Base-by-base conservation (phyloP, 2,888 invertebrate species). In the Apeira syringaria region DNA sequence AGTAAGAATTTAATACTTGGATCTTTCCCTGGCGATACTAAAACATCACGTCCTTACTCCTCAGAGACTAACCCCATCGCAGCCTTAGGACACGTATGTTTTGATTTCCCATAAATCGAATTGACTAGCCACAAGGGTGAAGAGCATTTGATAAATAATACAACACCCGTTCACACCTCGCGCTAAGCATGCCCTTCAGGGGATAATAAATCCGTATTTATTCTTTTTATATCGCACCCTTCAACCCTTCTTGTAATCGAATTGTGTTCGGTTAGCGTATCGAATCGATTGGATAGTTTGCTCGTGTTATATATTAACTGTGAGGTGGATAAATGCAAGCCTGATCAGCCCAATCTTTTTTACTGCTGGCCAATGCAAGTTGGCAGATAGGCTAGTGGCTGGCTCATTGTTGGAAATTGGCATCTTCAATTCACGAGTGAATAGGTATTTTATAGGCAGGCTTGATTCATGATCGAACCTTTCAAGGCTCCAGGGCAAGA, bases 131-230 rank as follows among this genome's bases (percentile, higher is more conserved):
- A 74, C 83, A 81, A 71, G 79, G 68, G 74, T 66, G 61, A 59
- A 60, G 63, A 64, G 68, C 57, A 60, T 58, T 68, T 28, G 59
- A 82, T 87, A 82, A 89, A 89, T 88, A 88, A 83, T 83, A 79
- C 83, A 89, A 72, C 70, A 70, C 71, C 65, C 72, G 80, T 87
- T 86, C 86, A 68, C 89, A 87, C 88, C 83, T 87, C 66, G 61
- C 73, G 68, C 82, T 85, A 84, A 86, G 79, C 76, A 75, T 47
- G 63, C 71, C 74, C 89, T 84, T 81, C 78, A 79, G 87, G 88
- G 89, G 75, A 82, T 84, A 84, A 89, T 89, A 89, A 89, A 89
- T 89, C 87, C 86, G 80, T 87, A 85, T 88, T 88, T 89, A 85
- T 85, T 87, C 85, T 86, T 86, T 86, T 83, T 85, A 84, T 81